These are phyloP conservation scores for Zosterops pallidus DNA, from an alignment of 2,113 vertebrate genomes.

Conservation along the genomic window DNA sequence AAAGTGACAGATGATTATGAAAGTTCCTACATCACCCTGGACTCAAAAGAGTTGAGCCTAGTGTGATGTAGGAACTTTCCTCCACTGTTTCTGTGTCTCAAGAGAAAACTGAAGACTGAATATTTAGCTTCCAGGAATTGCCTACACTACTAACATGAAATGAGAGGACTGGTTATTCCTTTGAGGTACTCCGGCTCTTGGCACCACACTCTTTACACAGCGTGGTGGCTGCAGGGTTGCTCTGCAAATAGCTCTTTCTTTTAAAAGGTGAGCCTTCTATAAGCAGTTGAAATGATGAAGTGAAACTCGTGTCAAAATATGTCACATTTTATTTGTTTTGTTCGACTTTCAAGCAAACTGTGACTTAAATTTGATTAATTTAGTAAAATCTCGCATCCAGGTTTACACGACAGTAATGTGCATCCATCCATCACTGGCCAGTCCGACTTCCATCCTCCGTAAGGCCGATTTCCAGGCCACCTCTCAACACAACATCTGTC, in stretches of 20 bases:
- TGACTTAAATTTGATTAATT: background rate
- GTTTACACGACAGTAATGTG: fast-evolving
- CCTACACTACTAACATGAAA: background rate
- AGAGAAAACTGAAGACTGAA: background rate
- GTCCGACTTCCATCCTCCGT: background rate
- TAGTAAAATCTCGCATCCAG: background rate
- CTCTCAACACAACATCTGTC: too few species aligned
- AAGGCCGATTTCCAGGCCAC: fast-evolving
- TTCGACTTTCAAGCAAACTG: background rate
- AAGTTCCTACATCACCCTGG: background rate
- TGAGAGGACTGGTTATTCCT: fast-evolving
- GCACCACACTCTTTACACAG: background rate
- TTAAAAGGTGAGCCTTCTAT: fast-evolving
- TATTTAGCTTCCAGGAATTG: background rate
- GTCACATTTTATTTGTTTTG: background rate
- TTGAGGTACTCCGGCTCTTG: background rate
- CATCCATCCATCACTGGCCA: fast-evolving
- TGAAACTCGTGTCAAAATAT: background rate
- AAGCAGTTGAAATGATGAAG: background rate
- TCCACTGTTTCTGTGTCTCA: background rate
- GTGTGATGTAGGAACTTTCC: background rate
- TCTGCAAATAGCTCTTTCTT: background rate
- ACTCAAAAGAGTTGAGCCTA: background rate
- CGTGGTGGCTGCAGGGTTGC: fast-evolving
- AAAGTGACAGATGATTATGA: background rate